Evolutionary conservation across 92 coral and sea anemone species (phyloP).

Genomic region (Ricordea florida): DNA sequence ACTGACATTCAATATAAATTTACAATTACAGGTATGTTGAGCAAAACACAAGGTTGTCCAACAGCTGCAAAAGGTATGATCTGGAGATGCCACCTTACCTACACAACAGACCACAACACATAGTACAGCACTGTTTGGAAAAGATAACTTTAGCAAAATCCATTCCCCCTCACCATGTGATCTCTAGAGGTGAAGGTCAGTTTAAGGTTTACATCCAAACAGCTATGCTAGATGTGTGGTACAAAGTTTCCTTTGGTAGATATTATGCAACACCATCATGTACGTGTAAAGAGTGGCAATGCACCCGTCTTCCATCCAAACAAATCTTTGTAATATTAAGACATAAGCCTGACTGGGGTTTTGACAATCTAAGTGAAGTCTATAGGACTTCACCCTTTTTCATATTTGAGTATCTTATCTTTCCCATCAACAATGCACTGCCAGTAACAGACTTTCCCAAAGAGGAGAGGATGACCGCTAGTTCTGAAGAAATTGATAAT

Average conservation of each 20-base stretch:
- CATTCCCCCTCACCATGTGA: conserved; percentile 10
- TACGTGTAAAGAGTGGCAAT: conserved; percentile 36
- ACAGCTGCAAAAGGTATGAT: conserved; percentile 23
- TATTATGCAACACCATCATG: conserved; percentile 38
- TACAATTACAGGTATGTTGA: conserved; percentile 15
- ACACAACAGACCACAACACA: conserved; percentile 31
- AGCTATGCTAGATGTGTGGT: not conserved
- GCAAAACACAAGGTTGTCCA: conserved; percentile 30
- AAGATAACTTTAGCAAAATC: conserved; percentile 1
- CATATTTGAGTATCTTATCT: conserved; percentile 16
- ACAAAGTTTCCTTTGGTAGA: conserved; percentile 35
- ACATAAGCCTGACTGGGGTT: conserved; percentile 54
- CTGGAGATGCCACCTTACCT: conserved; percentile 34
- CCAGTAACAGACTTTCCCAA: not conserved
- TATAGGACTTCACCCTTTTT: conserved; percentile 32
- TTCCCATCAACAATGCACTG: not conserved
- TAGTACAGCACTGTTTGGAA: conserved; percentile 29
- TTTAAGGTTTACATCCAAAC: conserved; percentile 41
- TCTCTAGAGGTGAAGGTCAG: conserved; percentile 5
- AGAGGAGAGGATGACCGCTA: not conserved
- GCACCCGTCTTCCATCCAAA: conserved; percentile 42
- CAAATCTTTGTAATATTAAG: conserved; percentile 41
- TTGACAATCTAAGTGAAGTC: conserved; percentile 16
- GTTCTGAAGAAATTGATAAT: conserved; percentile 24
- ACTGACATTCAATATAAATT: not conserved